Base-by-base conservation (phyloP, 1,140 invertebrate genomes). In the Penaeus vannamei region DNA sequence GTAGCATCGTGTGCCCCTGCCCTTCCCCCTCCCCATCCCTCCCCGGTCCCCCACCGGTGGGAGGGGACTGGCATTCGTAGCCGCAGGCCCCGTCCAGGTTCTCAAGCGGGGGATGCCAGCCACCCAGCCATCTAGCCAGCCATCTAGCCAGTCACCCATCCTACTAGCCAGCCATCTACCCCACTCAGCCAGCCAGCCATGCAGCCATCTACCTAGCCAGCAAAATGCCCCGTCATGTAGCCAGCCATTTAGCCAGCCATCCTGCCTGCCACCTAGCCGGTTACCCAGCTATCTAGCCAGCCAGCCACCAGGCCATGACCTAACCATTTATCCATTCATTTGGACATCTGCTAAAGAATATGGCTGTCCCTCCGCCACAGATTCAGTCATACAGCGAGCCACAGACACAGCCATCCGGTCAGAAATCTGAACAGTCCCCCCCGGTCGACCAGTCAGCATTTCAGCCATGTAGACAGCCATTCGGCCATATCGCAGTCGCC, bases 1-100 rank as follows among this genome's bases (percentile, higher is more conserved):
- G 85, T 79, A 85, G 84, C 84, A 85, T 85, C 84, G 84, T 85
- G 69, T 36, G 42, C 42, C 69, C 69, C 69, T 72, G 26, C 69
- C 72, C 72, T 76, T 76, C 72, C 72, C 42, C 72, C 72, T 36
- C 72, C 72, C 69, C 42, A 17, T 26, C 26, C 29, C n/a, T 20
- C 42, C 72, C 22, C 22, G 5, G 26, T 77, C 59, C 85, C 61
- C 85, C 85, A 76, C 85, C 77, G 85, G 77, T 86, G 86, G 86
- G 86, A 87, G 86, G 86, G 86, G 32, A 82, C 86, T 87, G 86
- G 86, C 86, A 87, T 87, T 87, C 77, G 79, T 87, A 59, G 79
- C 86, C 79, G 46, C 79, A 77, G 86, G 86, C 79, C 61, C 86
- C 79, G 61, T 59, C 85, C 86, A 87, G 29, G 72, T 87, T 87